Conservation (phyloP, 2,888 invertebrate genomes). For the Eilema griseolum region DNA sequence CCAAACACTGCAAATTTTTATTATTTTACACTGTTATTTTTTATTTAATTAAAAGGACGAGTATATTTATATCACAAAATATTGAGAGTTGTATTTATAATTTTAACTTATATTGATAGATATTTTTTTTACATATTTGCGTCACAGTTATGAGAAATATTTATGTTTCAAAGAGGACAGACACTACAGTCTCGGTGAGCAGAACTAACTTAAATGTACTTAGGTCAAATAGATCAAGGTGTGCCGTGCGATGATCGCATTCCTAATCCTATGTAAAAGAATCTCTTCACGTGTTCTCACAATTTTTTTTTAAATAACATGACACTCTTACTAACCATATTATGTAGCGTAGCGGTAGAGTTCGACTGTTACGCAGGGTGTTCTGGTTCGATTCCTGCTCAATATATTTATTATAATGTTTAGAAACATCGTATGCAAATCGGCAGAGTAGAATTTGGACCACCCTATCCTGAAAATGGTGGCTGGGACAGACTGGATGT, state of each 20-base stretch:
- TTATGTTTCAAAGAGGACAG: neutral
- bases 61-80: neutral
- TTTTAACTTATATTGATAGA: neutral
- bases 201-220: slow-evolving; percentile 30
- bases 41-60: neutral
- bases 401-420: no score
- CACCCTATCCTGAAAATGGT: no score
- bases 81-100: neutral
- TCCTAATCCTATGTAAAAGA: neutral
- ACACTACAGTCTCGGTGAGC: slow-evolving; percentile 21
- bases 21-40: no score
- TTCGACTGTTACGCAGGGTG: no score
- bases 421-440: no score
- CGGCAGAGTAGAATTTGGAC: no score
- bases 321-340: neutral
- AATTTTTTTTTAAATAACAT: neutral
- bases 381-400: no score
- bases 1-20: neutral
- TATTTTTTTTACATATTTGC: slow-evolving; percentile 5
- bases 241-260: slow-evolving; percentile 3
- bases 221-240: slow-evolving; percentile 8
- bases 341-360: no score
- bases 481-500: no score
- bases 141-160: neutral
- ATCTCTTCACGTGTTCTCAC: neutral